Base-by-base conservation (phyloP, 2,888 invertebrate species). In the Plemyria rubiginata region DNA sequence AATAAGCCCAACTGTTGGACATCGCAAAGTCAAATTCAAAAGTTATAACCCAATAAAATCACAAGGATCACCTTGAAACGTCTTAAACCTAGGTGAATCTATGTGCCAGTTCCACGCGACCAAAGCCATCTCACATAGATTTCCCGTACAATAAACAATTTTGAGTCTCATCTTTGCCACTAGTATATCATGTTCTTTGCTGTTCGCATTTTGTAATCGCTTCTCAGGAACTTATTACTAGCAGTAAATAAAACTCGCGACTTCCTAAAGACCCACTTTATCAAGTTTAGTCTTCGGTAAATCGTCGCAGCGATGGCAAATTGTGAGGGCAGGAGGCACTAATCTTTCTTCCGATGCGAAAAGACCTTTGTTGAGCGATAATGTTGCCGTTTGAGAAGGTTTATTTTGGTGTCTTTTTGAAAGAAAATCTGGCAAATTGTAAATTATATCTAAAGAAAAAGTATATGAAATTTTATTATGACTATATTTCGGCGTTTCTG, bases 291-390 rank as follows among this genome's bases (percentile, higher is more conserved):
- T 51, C 46, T 38, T 36, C n/a, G 41, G 28, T 38, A 54, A 62
- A 58, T 62, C 45, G 29, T 36, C 51, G 13, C 13, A 56, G 40
- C 13, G 11, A 49, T 40, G 45, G 13, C 22, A 40, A 55, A 54
- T 54, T 51, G 46, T 41, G 58, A 54, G 58, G 54, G 51, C 13
- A 22, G 4, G 49, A 29, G 32, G 16, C 36, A 29, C 50, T 46
- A 58, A 59, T 59, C 54, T 50, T 7, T 54, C 45, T 51, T 40
- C 58, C 38, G 45, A 54, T 54, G 29, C 13, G 54, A 54, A 40
- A 40, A 60, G 51, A 51, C 58, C 60, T 62, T 63, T 52, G 56
- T 62, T 58, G 45, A 28, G 49, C 51, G 60, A 57, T 66, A 66
- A 66, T 60, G 13, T 32, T 28, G 8, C 28, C 49, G 16, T n/a